phyloP scores from a whole-genome alignment of 1,140 invertebrate species.

The Procambarus virginalis region DNA sequence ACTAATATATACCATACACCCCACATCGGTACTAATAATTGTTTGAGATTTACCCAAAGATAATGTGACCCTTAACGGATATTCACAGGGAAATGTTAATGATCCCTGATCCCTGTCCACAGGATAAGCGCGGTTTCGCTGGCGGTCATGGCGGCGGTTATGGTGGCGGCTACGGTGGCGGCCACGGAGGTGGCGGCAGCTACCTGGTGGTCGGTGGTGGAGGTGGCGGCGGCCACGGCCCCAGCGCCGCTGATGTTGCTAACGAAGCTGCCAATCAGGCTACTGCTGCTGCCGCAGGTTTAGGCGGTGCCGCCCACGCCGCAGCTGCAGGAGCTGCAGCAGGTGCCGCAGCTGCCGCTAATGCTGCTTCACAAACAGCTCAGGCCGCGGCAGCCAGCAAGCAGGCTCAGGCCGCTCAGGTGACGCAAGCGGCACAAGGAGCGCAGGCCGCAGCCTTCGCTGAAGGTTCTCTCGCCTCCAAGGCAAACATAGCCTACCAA shows the following conservation, averaged over 20 bases:
- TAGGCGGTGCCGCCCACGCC: constrained; percentile 2
- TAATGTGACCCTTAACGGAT: not conserved
- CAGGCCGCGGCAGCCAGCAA: constrained; percentile 6
- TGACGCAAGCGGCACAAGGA: constrained; percentile 8
- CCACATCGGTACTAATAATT: too few species aligned
- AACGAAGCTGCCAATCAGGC: not conserved
- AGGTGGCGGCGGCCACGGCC: not conserved
- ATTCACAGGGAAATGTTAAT: not conserved
- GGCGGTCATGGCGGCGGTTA: not conserved
- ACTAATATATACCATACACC: too few species aligned
- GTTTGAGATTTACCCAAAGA: not conserved
- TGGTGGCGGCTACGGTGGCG: not conserved
- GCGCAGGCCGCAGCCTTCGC: constrained; percentile 9
- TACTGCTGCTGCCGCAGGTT: not conserved
- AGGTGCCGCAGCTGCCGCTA: not conserved
- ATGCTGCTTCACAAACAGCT: not conserved
- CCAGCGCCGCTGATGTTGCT: not conserved
- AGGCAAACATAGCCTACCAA: not conserved
- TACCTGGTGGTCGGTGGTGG: constrained; percentile 3
- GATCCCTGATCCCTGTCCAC: not conserved
- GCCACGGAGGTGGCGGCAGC: not conserved
- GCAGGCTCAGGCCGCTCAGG: not conserved
- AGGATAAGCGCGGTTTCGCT: not conserved
- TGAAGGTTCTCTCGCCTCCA: not conserved
- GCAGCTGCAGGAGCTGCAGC: constrained; percentile 2